Evolutionary conservation across 2,113 vertebrate species (phyloP).

Genomic region (Beaufortia kweichowensis): DNA sequence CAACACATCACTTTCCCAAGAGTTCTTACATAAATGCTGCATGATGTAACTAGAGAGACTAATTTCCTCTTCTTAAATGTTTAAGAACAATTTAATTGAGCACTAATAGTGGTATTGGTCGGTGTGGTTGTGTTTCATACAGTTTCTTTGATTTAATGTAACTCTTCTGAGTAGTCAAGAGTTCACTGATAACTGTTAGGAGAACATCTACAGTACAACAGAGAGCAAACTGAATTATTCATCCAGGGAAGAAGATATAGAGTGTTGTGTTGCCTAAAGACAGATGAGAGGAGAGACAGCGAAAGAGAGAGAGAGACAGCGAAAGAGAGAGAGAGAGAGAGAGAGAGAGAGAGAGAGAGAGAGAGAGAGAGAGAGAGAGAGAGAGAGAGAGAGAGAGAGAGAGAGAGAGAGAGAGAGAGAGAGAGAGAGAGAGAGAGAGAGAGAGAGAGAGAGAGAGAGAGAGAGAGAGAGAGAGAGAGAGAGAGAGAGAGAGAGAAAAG

Average conservation of each 20-base stretch:
- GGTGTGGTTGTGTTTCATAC: background rate
- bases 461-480: too few relatives aligned
- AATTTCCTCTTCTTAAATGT: background rate
- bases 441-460: too few relatives aligned
- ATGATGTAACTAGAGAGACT: background rate
- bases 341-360: too few relatives aligned
- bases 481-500: too few relatives aligned
- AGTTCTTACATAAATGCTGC: background rate
- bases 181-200: background rate
- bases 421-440: too few relatives aligned
- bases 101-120: background rate
- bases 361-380: too few relatives aligned
- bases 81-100: constrained; percentile 2
- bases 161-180: background rate
- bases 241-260: constrained; percentile 67
- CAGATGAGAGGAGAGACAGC: background rate
- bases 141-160: background rate
- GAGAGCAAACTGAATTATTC: constrained; percentile 70
- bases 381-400: too few relatives aligned
- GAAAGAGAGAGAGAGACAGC: background rate
- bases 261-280: constrained; percentile 55
- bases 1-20: background rate
- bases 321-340: too few relatives aligned
- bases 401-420: too few relatives aligned
- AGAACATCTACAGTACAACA: background rate